Conservation (phyloP, 2,797 vertebrate species). For the Aplochiton taeniatus region DNA sequence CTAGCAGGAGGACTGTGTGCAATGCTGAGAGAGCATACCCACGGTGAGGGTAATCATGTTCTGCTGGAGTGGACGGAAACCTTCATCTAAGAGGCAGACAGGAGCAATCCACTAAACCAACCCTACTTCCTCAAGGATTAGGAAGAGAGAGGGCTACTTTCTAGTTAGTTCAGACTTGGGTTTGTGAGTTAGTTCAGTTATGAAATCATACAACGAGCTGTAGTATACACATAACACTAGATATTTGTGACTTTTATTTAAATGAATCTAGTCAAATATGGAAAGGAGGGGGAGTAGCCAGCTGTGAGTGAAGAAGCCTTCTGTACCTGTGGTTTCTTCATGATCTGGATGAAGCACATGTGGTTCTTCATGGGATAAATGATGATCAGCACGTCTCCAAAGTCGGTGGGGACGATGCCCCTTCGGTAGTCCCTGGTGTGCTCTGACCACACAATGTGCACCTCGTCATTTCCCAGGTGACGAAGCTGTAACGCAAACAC, state of each 20-base stretch:
- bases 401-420: conserved; percentile 97
- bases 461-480: conserved; percentile 98
- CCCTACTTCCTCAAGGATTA: conserved; percentile 19
- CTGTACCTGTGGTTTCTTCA: conserved; percentile 93
- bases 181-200: background rate
- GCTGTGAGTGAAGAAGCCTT: background rate
- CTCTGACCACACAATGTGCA: conserved; percentile 98
- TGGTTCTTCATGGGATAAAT: conserved; percentile 98
- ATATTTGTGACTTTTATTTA: too few relatives aligned
- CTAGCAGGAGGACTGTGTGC: conserved; percentile 53
- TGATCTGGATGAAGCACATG: conserved; percentile 96
- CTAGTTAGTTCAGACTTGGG: conserved; percentile 7
- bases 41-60: conserved; percentile 75
- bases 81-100: conserved; percentile 45
- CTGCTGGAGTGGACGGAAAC: conserved; percentile 40
- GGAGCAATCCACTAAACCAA: conserved; percentile 40
- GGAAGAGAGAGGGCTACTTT: conserved; percentile 13
- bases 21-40: conserved; percentile 67
- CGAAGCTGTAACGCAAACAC: conserved; percentile 82
- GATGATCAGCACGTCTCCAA: conserved; percentile 94
- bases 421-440: conserved; percentile 94
- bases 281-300: background rate
- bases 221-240: too few relatives aligned
- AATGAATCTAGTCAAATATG: too few relatives aligned
- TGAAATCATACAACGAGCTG: too few relatives aligned